These are phyloP conservation scores for Eilema griseolum DNA, from an alignment of 2,888 invertebrate genomes.

Conservation along the genomic window DNA sequence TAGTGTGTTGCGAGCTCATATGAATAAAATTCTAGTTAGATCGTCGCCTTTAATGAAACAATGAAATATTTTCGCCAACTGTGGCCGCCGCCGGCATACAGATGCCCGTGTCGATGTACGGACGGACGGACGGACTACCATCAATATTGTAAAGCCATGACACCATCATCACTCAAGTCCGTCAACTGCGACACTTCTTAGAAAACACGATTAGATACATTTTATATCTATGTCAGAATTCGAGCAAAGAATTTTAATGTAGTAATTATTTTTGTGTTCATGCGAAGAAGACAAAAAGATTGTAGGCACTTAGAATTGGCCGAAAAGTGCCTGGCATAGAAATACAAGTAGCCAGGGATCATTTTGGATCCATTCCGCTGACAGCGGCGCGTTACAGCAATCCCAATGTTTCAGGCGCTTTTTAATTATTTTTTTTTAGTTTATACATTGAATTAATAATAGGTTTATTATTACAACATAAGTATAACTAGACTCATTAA, in stretches of 20 bases:
- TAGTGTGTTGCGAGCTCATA: constrained; percentile 25
- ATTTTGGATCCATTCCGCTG: no score
- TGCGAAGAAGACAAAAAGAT: no score
- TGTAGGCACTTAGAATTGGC: no score
- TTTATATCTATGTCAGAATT: constrained; percentile 9
- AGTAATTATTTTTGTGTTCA: no score
- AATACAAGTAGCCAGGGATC: no score
- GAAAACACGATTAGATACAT: constrained; percentile 7
- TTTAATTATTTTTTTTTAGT: no score
- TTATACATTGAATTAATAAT: no score
- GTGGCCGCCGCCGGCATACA: constrained; percentile 51
- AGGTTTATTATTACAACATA: no score
- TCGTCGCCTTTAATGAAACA: constrained; percentile 68
- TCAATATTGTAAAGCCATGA: constrained; percentile 31
- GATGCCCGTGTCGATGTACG: constrained; percentile 39
- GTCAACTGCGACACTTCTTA: neutral
- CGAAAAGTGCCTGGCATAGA: no score
- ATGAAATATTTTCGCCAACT: constrained; percentile 72
- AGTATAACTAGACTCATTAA: no score
- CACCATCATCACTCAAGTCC: constrained; percentile 11
- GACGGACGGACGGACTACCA: constrained; percentile 28
- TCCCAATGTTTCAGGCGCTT: no score
- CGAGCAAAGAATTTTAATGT: constrained; percentile 12
- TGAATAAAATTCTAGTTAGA: constrained; percentile 45
- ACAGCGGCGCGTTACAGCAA: no score